Conservation (phyloP, 2,888 invertebrate genomes). For the Abrostola tripartita region DNA sequence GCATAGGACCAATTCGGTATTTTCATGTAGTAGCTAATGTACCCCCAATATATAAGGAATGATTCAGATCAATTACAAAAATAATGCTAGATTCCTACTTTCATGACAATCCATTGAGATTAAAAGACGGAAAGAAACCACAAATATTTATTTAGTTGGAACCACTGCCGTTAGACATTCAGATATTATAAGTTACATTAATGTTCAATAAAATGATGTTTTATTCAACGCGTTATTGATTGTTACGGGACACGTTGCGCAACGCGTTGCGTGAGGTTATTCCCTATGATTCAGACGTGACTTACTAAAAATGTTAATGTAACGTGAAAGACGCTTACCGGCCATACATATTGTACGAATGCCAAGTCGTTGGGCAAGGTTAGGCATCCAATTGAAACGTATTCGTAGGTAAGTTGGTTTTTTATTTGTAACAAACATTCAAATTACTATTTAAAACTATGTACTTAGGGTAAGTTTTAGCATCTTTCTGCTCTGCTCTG, state of each 20-base stretch:
- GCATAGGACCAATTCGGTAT: no score
- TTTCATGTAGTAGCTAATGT: no score
- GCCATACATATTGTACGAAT: conserved; percentile 5
- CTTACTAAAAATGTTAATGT: conserved; percentile 47
- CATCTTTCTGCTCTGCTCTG: no score
- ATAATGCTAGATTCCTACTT: no score
- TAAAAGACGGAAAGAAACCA: not conserved
- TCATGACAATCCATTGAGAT: no score
- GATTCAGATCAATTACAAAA: no score
- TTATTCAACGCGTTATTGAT: conserved; percentile 54
- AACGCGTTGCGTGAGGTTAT: conserved; percentile 51
- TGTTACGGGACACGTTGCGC: conserved; percentile 44
- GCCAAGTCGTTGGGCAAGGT: conserved; percentile 33
- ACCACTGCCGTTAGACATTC: not conserved
- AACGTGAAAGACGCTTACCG: conserved; percentile 8
- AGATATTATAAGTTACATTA: not conserved
- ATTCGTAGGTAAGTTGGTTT: not conserved
- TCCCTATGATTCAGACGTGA: conserved; percentile 61
- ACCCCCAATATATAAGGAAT: no score
- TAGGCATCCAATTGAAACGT: conserved; percentile 10
- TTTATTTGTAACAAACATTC: not conserved
- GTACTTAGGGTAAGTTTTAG: no score
- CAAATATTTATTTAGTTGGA: not conserved
- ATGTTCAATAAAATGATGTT: conserved; percentile 26
- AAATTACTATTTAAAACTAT: not conserved